Evolutionary conservation across 1,140 invertebrate genomes (phyloP).

Genomic region (Nephila pilipes): DNA sequence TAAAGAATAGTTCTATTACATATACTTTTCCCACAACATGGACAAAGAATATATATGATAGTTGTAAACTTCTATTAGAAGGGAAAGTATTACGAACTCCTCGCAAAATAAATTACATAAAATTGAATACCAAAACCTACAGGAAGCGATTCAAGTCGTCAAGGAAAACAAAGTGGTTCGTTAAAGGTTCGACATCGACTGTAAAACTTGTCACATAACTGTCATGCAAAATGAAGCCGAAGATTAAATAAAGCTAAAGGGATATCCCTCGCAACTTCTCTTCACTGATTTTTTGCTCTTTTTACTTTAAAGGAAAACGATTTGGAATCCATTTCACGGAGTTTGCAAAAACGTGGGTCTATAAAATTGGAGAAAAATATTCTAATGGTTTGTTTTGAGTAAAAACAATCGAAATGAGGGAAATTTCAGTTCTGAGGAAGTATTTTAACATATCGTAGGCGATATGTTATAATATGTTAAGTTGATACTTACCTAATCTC

Average conservation of each 20-base stretch:
- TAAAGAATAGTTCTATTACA: too few species aligned
- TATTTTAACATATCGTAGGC: too few species aligned
- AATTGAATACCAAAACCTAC: not conserved
- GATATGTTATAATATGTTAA: too few species aligned
- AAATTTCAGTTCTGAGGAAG: too few species aligned
- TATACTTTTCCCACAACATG: not conserved
- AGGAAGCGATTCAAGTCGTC: not conserved
- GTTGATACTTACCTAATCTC: too few species aligned
- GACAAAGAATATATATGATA: not conserved
- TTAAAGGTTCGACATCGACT: not conserved
- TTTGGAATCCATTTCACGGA: not conserved
- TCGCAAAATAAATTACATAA: not conserved
- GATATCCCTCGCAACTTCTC: not conserved
- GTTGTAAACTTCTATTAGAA: not conserved
- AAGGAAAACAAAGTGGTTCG: not conserved
- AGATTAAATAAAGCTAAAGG: slow-evolving; percentile 5
- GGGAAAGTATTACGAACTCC: not conserved
- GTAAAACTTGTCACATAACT: not conserved
- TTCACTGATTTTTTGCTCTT: not conserved
- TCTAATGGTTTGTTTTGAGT: too few species aligned
- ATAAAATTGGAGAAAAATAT: too few species aligned
- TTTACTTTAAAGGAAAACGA: not conserved
- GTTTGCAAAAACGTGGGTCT: not conserved
- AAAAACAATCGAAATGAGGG: too few species aligned
- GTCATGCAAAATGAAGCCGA: not conserved